A percentile compares a stretch with the other conserved stretches of the same genome.
Conservation (phyloP, 2,888 invertebrate species). For the Hipparchia semele region DNA sequence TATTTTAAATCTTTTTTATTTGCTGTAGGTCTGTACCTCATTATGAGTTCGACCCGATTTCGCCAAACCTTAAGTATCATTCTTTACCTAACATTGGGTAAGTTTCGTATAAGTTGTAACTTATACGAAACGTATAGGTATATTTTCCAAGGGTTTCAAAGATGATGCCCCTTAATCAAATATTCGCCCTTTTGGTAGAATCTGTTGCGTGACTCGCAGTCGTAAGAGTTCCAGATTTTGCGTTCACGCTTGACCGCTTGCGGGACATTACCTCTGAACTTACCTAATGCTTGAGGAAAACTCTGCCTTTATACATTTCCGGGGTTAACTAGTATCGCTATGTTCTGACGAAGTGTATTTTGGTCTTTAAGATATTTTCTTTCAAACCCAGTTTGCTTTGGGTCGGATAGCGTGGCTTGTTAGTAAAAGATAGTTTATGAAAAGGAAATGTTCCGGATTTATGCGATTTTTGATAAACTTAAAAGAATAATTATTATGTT, state of each 20-base stretch:
- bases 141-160: not conserved
- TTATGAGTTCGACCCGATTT: no score
- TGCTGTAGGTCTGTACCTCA: no score
- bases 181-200: not conserved
- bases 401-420: no score
- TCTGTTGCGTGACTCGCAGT: conserved; percentile 12
- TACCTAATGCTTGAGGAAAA: not conserved
- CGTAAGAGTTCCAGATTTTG: conserved; percentile 11
- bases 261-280: not conserved
- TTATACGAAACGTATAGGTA: not conserved
- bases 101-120: no score
- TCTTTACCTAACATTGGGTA: no score
- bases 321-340: not conserved
- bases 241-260: conserved; percentile 12
- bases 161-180: not conserved
- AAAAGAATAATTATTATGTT: no score
- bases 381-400: no score
- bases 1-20: no score
- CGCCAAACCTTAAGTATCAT: no score
- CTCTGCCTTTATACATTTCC: not conserved
- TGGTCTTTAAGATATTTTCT: not conserved
- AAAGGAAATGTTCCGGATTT: no score
- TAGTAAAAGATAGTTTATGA: no score
- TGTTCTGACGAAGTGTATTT: not conserved
- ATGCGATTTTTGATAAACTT: no score